Base-by-base conservation (phyloP, 2,113 vertebrate species). In the Lepidothrix coronata region DNA sequence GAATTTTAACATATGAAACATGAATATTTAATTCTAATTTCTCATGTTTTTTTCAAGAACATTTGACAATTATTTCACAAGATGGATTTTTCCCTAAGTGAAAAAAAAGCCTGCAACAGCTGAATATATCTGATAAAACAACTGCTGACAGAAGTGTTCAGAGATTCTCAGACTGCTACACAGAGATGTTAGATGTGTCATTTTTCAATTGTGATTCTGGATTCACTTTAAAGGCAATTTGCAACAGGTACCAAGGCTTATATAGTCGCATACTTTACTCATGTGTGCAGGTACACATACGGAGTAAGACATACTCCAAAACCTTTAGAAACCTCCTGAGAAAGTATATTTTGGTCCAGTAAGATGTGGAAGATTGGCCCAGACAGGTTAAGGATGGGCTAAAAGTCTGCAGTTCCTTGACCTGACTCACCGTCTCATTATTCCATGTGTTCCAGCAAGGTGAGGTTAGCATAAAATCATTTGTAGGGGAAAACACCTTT, bases 121-220 rank as follows among this genome's bases (percentile, higher is more conserved):
- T 95, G 86, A 98, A 82, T 16, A 52, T 95, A 86, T 96, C 88
- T 97, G 87, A 87, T 95, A 80, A 96, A 91, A 80, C 51, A 89
- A 71, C 67, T 96, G 85, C 67, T 91, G 94, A 73, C 74, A 93
- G 73, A 86, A 92, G 78, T 8, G 16, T 94, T 95, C 3, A 1
- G 79, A 59, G 55, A 92, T 84, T 78, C 85, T 96, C 80, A 80
- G 70, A 73, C 79, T 94, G 89, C 57, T 95, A 41, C 43, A 48
- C 74, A 66, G 57, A 96, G 95, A 90, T 62, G 83, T 84, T 91
- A 89, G 76, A 85, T 0, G 0, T 96, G 55, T 33, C 70, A 93
- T 89, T 78, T 96, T 95, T 95, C 89, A 91, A 48, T 35, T 88
- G 70, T 43, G 85, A 55, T 83, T 92, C 91, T 66, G 75, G 59